Conservation (phyloP, 2,113 vertebrate genomes). For the Grallaria varia region DNA sequence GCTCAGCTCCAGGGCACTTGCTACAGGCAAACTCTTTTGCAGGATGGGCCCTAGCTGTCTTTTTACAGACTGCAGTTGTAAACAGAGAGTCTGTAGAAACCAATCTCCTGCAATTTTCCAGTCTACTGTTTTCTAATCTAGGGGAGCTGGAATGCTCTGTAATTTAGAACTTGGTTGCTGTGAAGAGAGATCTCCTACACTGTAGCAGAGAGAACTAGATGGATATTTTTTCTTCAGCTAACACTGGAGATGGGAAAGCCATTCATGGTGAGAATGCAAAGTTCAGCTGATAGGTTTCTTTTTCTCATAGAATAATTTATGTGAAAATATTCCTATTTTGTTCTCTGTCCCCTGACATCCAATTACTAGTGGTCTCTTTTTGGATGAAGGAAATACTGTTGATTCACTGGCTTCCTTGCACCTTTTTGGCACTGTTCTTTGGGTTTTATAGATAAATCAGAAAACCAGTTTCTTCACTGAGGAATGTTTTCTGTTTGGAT, state of each 20-base stretch:
- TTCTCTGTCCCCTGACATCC: not conserved
- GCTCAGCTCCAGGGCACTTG: not conserved
- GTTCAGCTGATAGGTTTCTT: not conserved
- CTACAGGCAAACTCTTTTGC: conserved; percentile 5
- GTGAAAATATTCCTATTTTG: not conserved
- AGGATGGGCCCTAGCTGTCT: conserved; percentile 46
- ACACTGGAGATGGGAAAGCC: not conserved
- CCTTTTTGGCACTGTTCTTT: not conserved
- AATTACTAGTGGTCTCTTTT: not conserved
- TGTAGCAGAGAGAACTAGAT: conserved; percentile 50
- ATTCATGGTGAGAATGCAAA: not conserved
- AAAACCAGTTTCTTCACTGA: not conserved
- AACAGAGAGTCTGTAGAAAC: conserved; percentile 67
- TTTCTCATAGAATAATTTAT: not conserved
- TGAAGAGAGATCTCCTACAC: conserved; percentile 49
- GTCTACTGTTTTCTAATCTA: conserved; percentile 76
- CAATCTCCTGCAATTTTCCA: conserved; percentile 77
- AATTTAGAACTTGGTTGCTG: conserved; percentile 61
- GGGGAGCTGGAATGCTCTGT: conserved; percentile 57
- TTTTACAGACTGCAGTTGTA: conserved; percentile 54
- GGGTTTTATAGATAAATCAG: conserved; percentile 21
- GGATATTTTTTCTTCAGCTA: conserved; percentile 59
- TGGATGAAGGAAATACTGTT: not conserved
- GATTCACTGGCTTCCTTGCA: not conserved
- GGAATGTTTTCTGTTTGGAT: conserved; percentile 27